These are phyloP conservation scores for Egretta garzetta DNA, from an alignment of 2,113 vertebrate genomes.

Conservation along the genomic window DNA sequence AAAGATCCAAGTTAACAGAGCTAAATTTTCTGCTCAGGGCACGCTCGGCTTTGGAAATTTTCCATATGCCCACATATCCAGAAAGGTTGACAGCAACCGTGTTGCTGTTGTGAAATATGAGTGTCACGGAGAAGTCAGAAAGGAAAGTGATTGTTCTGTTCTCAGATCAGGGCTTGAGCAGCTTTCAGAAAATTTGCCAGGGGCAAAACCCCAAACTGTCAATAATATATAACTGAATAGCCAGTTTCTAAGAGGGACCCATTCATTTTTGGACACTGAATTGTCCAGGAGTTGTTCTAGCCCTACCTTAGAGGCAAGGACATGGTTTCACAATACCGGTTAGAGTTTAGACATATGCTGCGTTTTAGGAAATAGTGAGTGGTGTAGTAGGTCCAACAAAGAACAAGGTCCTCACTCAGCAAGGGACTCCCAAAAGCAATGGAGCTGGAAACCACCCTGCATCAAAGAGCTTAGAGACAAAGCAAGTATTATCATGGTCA, in stretches of 20 bases:
- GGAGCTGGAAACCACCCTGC: not conserved
- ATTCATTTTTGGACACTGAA: conserved; percentile 4
- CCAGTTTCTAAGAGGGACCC: not conserved
- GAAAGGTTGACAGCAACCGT: not conserved
- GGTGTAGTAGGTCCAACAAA: not conserved
- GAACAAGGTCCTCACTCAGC: conserved; percentile 47
- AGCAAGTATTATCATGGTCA: not conserved
- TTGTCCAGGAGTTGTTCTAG: not conserved
- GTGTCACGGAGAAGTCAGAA: not conserved
- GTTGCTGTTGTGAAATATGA: not conserved
- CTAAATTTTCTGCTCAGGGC: not conserved
- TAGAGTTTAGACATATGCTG: not conserved
- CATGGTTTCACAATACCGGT: not conserved
- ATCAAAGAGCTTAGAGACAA: conserved; percentile 55
- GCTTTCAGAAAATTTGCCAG: not conserved
- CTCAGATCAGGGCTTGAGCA: not conserved
- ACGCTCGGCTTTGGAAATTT: not conserved
- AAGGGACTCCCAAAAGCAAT: not conserved
- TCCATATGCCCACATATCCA: not conserved
- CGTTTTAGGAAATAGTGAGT: not conserved
- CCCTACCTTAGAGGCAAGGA: not conserved
- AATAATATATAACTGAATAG: not conserved
- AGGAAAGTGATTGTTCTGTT: not conserved
- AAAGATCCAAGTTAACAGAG: not conserved
- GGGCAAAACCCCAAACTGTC: not conserved